phyloP scores from a whole-genome alignment of 2,888 invertebrate species.

The Chydorus sphaericus region DNA sequence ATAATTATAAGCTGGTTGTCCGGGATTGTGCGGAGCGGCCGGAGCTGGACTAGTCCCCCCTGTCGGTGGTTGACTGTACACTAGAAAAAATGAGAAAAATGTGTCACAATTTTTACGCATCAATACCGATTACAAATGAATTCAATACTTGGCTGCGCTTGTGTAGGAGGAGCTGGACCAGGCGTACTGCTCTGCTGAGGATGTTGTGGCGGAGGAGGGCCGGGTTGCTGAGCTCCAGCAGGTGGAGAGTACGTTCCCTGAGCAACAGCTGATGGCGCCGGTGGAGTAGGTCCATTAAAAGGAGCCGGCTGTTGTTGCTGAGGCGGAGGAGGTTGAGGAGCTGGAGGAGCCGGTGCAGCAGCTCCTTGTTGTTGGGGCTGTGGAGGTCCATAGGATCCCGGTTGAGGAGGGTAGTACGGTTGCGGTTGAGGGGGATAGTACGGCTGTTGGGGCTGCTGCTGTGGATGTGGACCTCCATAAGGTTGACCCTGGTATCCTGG shows the following conservation, averaged over 20 bases:
- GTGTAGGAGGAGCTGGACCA: neutral
- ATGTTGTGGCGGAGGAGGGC: slow-evolving; percentile 2
- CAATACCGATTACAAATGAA: too few relatives aligned
- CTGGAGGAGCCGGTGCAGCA: slow-evolving; percentile 30
- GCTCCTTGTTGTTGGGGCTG: slow-evolving; percentile 13
- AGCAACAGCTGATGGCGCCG: slow-evolving; percentile 37
- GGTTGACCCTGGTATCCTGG: slow-evolving; percentile 27
- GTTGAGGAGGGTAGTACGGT: neutral
- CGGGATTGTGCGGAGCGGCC: slow-evolving; percentile 37
- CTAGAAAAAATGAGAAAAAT: too few relatives aligned
- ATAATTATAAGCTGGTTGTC: slow-evolving; percentile 31
- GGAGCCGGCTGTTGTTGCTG: slow-evolving; percentile 25
- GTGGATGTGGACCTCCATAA: slow-evolving; percentile 22
- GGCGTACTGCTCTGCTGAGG: neutral
- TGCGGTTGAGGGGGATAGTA: slow-evolving; percentile 9
- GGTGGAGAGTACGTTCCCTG: slow-evolving; percentile 35
- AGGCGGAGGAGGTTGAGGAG: slow-evolving; percentile 34
- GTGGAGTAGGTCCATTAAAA: slow-evolving; percentile 36
- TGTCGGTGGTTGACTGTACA: slow-evolving; percentile 1
- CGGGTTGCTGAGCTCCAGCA: slow-evolving; percentile 15
- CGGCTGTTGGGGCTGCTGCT: slow-evolving; percentile 14
- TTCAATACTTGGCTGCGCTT: slow-evolving; percentile 4
- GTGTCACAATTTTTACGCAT: neutral
- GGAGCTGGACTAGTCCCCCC: slow-evolving; percentile 28
- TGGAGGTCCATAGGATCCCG: neutral